These are phyloP conservation scores for Lophura nycthemera DNA, from an alignment of 2,113 vertebrate genomes.

Conservation along the genomic window DNA sequence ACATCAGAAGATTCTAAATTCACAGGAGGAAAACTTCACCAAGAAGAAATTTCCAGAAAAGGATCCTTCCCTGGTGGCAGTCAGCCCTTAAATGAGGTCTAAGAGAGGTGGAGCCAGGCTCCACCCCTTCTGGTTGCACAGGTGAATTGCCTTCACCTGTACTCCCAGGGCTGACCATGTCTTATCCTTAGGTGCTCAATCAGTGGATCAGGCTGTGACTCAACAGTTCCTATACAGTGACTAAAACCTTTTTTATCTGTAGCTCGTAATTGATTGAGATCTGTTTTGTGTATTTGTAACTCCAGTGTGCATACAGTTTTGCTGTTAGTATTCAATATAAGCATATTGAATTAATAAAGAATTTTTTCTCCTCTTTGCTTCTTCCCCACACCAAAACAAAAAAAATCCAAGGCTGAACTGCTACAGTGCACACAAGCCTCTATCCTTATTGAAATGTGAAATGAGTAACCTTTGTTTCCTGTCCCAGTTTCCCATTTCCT, in stretches of 20 bases:
- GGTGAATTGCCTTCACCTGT: too few relatives aligned
- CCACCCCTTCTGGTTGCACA: too few relatives aligned
- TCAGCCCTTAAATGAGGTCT: too few relatives aligned
- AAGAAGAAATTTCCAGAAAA: too few relatives aligned
- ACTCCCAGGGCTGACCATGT: too few relatives aligned
- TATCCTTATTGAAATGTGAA: neutral
- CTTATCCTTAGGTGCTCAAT: too few relatives aligned
- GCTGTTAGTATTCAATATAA: neutral
- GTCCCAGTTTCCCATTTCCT: constrained; percentile 29
- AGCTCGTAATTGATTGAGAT: neutral
- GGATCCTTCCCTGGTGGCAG: too few relatives aligned
- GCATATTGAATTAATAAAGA: neutral
- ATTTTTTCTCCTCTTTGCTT: neutral
- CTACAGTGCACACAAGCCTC: neutral
- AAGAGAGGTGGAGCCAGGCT: too few relatives aligned
- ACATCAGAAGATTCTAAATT: too few relatives aligned
- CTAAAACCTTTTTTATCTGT: neutral
- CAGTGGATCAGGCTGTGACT: too few relatives aligned
- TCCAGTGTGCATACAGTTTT: neutral
- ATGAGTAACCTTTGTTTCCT: neutral
- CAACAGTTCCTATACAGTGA: too few relatives aligned
- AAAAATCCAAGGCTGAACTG: neutral
- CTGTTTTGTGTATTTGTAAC: neutral
- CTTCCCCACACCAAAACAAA: neutral
- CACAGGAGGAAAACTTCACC: too few relatives aligned